A percentile compares a stretch with the other conserved stretches of the same genome.
These are phyloP conservation scores for Eulemur albifrons DNA, from an alignment of 2,797 vertebrate species.

Conservation along the genomic window DNA sequence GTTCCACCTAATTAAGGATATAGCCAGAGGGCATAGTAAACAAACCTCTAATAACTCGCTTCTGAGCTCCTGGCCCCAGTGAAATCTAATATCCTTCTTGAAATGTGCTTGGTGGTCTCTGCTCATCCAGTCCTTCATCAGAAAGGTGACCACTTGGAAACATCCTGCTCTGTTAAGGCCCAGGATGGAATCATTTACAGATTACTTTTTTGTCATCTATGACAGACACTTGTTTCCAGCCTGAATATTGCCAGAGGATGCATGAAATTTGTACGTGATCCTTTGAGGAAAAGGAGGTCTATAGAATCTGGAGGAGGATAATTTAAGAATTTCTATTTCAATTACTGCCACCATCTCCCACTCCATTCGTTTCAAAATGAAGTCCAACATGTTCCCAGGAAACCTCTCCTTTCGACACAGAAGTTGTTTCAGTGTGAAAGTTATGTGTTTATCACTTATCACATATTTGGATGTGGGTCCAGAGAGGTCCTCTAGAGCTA, in stretches of 20 bases:
- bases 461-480: background rate
- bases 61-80: conserved; percentile 68
- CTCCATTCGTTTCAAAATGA: conserved; percentile 44
- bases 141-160: conserved; percentile 55
- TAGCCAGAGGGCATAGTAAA: conserved; percentile 78
- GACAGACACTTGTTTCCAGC: conserved; percentile 54
- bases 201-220: conserved; percentile 65
- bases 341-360: background rate
- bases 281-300: conserved; percentile 44
- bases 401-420: background rate
- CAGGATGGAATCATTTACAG: conserved; percentile 72
- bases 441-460: background rate
- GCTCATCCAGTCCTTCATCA: conserved; percentile 70
- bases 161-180: conserved; percentile 59
- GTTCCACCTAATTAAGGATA: conserved; percentile 83
- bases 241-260: conserved; percentile 76
- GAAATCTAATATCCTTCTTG: conserved; percentile 75
- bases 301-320: conserved; percentile 63
- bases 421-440: background rate
- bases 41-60: conserved; percentile 79
- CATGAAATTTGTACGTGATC: conserved; percentile 77
- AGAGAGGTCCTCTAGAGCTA: background rate
- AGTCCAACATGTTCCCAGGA: background rate
- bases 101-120: conserved; percentile 73
- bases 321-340: conserved; percentile 36